Percentiles rank a stretch among this genome's conserved stretches.
phyloP scores from a whole-genome alignment of 2,113 vertebrate species.

The Echinops telfairi region DNA sequence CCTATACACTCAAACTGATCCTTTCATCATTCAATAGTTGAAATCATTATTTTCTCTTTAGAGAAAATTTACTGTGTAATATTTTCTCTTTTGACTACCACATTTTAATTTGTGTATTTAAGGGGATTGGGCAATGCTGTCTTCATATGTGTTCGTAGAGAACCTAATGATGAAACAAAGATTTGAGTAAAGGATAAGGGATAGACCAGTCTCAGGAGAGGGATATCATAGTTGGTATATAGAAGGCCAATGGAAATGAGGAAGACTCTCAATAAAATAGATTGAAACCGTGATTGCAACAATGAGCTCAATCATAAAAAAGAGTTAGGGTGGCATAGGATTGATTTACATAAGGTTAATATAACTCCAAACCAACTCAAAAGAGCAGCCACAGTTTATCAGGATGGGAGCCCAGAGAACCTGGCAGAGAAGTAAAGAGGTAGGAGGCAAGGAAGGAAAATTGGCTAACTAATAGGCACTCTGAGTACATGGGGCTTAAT shows the following conservation, averaged over 20 bases:
- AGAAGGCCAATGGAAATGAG: no score
- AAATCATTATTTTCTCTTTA: slow-evolving; percentile 27
- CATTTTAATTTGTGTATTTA: neutral
- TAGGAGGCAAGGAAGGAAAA: neutral
- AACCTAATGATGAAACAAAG: neutral
- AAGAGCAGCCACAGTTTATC: no score
- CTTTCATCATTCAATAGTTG: slow-evolving; percentile 7
- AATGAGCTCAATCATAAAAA: no score
- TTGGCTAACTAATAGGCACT: neutral
- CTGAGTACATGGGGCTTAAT: neutral
- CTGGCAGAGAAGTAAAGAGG: neutral
- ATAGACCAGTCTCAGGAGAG: no score
- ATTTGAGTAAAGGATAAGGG: neutral
- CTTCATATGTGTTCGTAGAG: neutral
- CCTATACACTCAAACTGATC: neutral
- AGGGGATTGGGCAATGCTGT: neutral
- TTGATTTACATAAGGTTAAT: no score
- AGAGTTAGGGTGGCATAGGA: no score
- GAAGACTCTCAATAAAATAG: no score
- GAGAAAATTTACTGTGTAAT: neutral
- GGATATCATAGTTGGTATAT: no score
- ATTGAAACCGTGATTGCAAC: no score
- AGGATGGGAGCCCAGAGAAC: neutral
- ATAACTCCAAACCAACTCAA: no score
- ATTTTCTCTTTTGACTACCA: neutral